phyloP scores from a whole-genome alignment of 2,888 invertebrate genomes.

The Caenorhabditis wallacei region DNA sequence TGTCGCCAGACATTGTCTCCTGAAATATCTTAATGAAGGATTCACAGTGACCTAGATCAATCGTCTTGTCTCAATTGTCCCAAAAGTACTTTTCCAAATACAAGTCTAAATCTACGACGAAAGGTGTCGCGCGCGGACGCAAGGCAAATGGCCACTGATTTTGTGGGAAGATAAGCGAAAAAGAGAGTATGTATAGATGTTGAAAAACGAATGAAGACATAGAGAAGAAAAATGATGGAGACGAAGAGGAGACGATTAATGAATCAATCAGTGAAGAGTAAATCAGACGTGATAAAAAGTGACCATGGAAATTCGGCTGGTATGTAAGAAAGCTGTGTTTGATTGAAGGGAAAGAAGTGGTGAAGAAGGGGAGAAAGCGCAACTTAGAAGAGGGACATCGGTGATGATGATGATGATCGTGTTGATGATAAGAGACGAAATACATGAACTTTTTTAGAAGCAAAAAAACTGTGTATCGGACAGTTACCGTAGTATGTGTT shows the following conservation, averaged over 20 bases:
- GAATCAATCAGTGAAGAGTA: slow-evolving; percentile 60
- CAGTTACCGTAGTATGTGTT: slow-evolving; percentile 2
- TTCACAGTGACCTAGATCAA: slow-evolving; percentile 43
- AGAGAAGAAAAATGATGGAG: not conserved
- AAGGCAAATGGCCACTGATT: slow-evolving; percentile 45
- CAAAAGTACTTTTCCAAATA: slow-evolving; percentile 38
- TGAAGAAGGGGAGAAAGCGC: slow-evolving; percentile 12
- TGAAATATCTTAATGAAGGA: slow-evolving; percentile 30
- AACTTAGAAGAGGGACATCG: slow-evolving; percentile 1
- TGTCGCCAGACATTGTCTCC: slow-evolving; percentile 61
- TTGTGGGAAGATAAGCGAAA: slow-evolving; percentile 31
- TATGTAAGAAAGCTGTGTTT: slow-evolving; percentile 44
- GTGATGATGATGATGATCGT: not conserved
- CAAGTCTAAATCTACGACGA: slow-evolving; percentile 12
- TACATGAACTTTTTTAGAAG: slow-evolving; percentile 10
- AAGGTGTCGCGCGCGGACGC: slow-evolving; percentile 33
- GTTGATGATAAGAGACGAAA: slow-evolving; percentile 13
- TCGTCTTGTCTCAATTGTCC: not conserved
- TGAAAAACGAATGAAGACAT: slow-evolving; percentile 14
- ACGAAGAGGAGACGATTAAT: slow-evolving; percentile 45
- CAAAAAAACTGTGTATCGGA: slow-evolving; percentile 1
- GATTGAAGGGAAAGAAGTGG: slow-evolving; percentile 22
- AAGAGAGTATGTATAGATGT: not conserved
- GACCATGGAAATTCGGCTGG: slow-evolving; percentile 49
- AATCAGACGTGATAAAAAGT: slow-evolving; percentile 63